A percentile compares a stretch with the other conserved stretches of the same genome.
These are phyloP conservation scores for Micoletzkya japonica DNA, from an alignment of 2,888 invertebrate species.

Conservation along the genomic window DNA sequence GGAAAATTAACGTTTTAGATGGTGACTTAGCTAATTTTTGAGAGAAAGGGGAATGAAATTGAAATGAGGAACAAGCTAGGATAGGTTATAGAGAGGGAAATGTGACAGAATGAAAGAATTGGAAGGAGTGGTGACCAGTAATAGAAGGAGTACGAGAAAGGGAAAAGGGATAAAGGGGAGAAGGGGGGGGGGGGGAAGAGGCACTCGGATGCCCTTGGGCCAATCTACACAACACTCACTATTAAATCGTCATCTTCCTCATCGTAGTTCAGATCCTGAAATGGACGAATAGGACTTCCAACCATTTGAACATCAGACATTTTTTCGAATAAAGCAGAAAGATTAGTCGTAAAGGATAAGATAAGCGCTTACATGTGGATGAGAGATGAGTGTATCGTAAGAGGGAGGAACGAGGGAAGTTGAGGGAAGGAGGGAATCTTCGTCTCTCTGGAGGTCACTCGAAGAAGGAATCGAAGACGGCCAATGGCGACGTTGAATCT, in stretches of 20 bases:
- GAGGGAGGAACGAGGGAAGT: background rate
- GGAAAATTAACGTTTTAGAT: too few species aligned
- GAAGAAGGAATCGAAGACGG: too few species aligned
- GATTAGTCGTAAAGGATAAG: background rate
- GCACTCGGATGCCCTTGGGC: too few species aligned
- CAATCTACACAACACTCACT: background rate
- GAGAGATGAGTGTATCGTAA: background rate
- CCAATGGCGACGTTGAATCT: too few species aligned
- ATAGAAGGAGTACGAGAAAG: background rate
- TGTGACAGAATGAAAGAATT: background rate
- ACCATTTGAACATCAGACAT: background rate
- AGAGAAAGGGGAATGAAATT: background rate
- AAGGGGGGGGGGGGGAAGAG: background rate
- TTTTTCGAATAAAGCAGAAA: too few species aligned
- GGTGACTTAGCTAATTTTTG: too few species aligned
- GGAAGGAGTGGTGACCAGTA: background rate
- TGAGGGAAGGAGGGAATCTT: background rate
- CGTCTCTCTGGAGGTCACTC: too few species aligned
- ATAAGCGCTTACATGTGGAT: background rate
- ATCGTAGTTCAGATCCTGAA: constrained; percentile 2
- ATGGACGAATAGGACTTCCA: background rate
- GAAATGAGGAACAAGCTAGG: background rate
- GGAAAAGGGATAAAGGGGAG: background rate
- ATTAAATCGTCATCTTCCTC: background rate
- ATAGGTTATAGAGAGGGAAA: background rate